Percentiles rank a stretch among this genome's conserved stretches.
These are phyloP conservation scores for Amphibalanus amphitrite DNA, from an alignment of 1,140 invertebrate genomes.

Conservation along the genomic window DNA sequence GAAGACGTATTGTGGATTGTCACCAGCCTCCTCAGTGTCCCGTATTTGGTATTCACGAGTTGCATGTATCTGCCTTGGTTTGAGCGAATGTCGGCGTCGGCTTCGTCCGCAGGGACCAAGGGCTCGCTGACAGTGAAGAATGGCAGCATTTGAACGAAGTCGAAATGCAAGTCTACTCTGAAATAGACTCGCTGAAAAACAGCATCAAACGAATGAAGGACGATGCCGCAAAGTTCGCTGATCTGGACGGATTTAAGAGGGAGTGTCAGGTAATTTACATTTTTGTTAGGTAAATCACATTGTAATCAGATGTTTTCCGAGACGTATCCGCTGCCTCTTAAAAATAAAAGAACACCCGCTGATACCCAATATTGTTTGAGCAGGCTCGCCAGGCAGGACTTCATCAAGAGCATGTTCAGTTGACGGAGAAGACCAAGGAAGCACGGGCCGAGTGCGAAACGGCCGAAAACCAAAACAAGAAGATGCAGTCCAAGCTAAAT, in stretches of 20 bases:
- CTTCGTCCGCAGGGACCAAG: neutral
- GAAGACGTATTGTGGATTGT: too few relatives aligned
- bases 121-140: neutral
- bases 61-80: too few relatives aligned
- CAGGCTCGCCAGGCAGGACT: neutral
- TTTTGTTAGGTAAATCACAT: too few relatives aligned
- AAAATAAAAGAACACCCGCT: too few relatives aligned
- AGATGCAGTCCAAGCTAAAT: neutral
- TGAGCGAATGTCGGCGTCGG: too few relatives aligned
- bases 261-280: neutral
- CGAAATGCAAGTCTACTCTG: neutral
- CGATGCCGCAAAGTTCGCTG: neutral
- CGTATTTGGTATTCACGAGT: too few relatives aligned
- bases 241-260: neutral
- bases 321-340: too few relatives aligned
- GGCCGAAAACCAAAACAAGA: neutral
- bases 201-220: neutral
- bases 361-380: neutral
- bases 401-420: neutral
- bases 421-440: neutral
- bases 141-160: neutral
- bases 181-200: neutral
- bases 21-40: too few relatives aligned
- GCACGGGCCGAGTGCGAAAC: neutral
- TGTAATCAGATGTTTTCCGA: too few relatives aligned